Conservation (phyloP, 2,797 vertebrate genomes). For the Moxostoma hubbsi region DNA sequence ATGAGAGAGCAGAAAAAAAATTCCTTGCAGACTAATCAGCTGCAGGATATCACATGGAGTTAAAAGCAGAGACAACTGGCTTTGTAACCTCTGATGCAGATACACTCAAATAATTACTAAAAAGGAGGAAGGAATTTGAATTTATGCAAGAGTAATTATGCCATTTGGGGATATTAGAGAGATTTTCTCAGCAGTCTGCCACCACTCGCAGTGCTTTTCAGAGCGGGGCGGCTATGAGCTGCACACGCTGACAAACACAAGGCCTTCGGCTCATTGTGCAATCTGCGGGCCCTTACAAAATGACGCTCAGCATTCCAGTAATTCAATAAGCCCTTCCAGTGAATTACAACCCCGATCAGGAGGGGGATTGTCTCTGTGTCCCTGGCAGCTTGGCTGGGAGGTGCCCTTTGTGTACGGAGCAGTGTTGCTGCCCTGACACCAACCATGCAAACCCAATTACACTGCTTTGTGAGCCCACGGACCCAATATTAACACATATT, state of each 20-base stretch:
- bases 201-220: conserved; percentile 54
- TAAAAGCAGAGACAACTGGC: conserved; percentile 62
- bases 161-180: conserved; percentile 63
- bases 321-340: conserved; percentile 73
- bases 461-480: conserved; percentile 72
- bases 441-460: conserved; percentile 82
- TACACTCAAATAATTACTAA: conserved; percentile 60
- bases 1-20: conserved; percentile 45
- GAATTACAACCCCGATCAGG: conserved; percentile 72
- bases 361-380: conserved; percentile 67
- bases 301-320: conserved; percentile 62
- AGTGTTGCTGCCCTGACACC: conserved; percentile 74
- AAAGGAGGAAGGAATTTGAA: conserved; percentile 62
- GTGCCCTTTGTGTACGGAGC: conserved; percentile 75
- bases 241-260: conserved; percentile 57
- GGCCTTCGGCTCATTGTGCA: conserved; percentile 62
- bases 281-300: conserved; percentile 67
- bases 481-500: conserved; percentile 72
- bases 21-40: conserved; percentile 51
- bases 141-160: conserved; percentile 66
- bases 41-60: conserved; percentile 66
- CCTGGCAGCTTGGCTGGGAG: conserved; percentile 74
- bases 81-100: conserved; percentile 67
- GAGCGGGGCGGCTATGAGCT: conserved; percentile 52
- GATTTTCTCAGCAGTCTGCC: conserved; percentile 62